Base-by-base conservation (phyloP, 1,140 invertebrate species). In the Papilio xuthus region DNA sequence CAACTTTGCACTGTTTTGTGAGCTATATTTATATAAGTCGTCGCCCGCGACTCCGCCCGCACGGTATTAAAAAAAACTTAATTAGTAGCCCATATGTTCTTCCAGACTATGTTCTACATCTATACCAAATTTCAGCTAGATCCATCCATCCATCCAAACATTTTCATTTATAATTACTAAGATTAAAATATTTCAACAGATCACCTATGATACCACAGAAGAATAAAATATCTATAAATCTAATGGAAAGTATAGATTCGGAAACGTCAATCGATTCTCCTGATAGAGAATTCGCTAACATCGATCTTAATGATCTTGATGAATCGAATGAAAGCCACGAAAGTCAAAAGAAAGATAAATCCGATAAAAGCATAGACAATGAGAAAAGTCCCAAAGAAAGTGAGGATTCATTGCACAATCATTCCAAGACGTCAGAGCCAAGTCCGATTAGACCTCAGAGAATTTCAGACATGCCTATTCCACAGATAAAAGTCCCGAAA, bases 181-280 rank as follows among this genome's bases (percentile, higher is more conserved):
- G n/a, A n/a, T 28, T 28, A 15, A 72, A 28, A 69, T 28, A 67
- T 76, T 42, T 79, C 85, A 83, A 37, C 81, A 94, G 94, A 71
- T 92, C 92, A n/a, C 92, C 92, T 81, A 89, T 94, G 84, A 92
- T 92, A 81, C 88, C 90, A 41, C 85, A 88, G 67, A 93, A 91
- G 79, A 94, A 85, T 79, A 94, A 94, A 89, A 92, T 94, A 79
- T 94, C 94, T 7, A 94, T 94, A n/a, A 94, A 94, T 73, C 84
- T 94, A 42, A 94, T 94, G 93, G 93, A 94, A 78, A 94, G 92
- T 75, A 94, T 94, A 20, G 93, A 94, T 84, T 94, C 93, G 4
- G 93, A 94, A 87, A 92, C 93, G 7, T 94, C 93, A 20, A 90
- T 94, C 8, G 93, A 94, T 80, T 94, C 93, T 1, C 94, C 93